These are phyloP conservation scores for Drymodes brunneopygia DNA, from an alignment of 2,113 vertebrate genomes.

Conservation along the genomic window DNA sequence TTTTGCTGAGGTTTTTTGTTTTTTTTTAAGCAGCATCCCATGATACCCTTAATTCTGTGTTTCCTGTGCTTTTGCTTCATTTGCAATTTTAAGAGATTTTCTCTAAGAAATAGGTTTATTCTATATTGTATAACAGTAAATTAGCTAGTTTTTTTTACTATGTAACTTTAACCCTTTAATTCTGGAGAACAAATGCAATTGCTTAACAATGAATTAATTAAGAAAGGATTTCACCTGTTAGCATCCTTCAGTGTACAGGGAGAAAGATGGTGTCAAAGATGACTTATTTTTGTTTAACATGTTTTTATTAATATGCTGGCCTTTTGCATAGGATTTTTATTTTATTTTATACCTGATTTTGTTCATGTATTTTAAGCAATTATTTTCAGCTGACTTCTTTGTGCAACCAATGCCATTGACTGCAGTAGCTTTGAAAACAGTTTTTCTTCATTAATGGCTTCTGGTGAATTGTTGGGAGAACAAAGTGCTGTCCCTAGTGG, in stretches of 20 bases:
- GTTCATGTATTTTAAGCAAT: background rate
- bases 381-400: background rate
- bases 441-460: constrained; percentile 2
- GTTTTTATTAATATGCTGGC: background rate
- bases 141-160: background rate
- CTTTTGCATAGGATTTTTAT: background rate
- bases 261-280: background rate
- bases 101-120: background rate
- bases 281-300: background rate
- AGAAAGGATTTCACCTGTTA: background rate
- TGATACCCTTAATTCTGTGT: constrained; percentile 49
- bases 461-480: background rate
- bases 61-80: constrained; percentile 52
- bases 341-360: background rate
- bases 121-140: background rate
- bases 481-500: background rate
- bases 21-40: constrained; percentile 38
- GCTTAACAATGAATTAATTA: background rate
- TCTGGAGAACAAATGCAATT: background rate
- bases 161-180: background rate
- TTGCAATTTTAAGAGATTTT: constrained; percentile 46
- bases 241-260: background rate
- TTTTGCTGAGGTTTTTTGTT: constrained; percentile 43
- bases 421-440: background rate
- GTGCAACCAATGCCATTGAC: background rate